Evolutionary conservation across 2,888 invertebrate genomes (phyloP).

Genomic region (Sussaba pulchella): DNA sequence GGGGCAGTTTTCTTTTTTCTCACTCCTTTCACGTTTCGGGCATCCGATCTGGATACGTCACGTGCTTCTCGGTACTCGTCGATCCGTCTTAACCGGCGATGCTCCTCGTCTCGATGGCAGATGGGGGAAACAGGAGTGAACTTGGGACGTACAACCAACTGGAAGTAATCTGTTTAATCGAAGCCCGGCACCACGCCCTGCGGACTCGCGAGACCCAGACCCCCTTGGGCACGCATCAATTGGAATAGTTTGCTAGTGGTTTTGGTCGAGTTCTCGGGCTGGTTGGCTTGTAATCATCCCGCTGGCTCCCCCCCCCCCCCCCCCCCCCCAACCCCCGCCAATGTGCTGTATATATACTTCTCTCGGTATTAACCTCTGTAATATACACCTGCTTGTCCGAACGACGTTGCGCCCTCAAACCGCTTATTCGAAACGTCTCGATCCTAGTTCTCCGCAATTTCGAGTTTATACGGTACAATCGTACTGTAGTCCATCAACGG

Average conservation of each 20-base stretch:
- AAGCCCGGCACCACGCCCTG: slow-evolving; percentile 10
- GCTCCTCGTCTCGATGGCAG: slow-evolving; percentile 10
- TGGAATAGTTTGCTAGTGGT: slow-evolving; percentile 65
- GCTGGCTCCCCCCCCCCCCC: slow-evolving; percentile 33
- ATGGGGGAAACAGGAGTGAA: slow-evolving; percentile 18
- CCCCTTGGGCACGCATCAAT: slow-evolving; percentile 54
- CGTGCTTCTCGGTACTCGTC: background rate
- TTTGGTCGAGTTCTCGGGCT: slow-evolving; percentile 49
- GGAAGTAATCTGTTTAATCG: slow-evolving; percentile 55
- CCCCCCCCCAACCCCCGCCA: no score
- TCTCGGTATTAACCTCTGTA: slow-evolving; percentile 43
- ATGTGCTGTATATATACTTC: slow-evolving; percentile 31
- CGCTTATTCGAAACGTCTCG: slow-evolving; percentile 51
- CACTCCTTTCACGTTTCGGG: background rate
- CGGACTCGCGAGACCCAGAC: slow-evolving; percentile 35
- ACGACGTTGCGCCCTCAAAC: slow-evolving; percentile 44
- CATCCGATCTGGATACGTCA: background rate
- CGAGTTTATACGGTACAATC: slow-evolving; percentile 1
- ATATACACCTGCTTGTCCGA: slow-evolving; percentile 54
- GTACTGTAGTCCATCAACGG: background rate
- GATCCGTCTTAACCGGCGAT: background rate
- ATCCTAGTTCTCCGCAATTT: slow-evolving; percentile 33
- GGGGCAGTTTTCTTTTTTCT: background rate
- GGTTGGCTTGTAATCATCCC: slow-evolving; percentile 58
- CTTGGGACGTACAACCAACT: slow-evolving; percentile 22